Base-by-base conservation (phyloP, 2,113 vertebrate species). In the Bos indicus region DNA sequence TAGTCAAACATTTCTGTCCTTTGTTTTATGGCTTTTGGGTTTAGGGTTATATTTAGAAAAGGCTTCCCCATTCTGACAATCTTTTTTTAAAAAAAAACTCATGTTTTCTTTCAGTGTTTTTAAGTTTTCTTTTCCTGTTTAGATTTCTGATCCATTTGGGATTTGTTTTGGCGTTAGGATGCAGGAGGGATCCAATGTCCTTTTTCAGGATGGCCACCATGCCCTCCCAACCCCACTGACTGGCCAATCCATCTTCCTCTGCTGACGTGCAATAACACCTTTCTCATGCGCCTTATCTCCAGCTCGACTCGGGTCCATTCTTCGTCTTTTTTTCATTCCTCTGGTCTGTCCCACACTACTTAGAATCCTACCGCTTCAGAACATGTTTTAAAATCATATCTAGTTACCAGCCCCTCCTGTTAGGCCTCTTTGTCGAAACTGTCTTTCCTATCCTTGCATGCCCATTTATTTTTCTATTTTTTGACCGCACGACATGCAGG, bases 41-140 rank as follows among this genome's bases (percentile, higher is more conserved):
- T 84, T 87, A 43, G 14, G 52, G 84, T 64, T 90, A 96, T 93
- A 95, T 93, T 96, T 98, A 97, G 92, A 96, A 86, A 94, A 64
- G 48, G 30, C 59, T 94, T 91, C 91, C 81, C 83, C 83, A 54
- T 59, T 51, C 54, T 46, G 30, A 90, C 56, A 30, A 26, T 90
- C 74, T 91, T 78, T 28, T 81, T 82, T 74, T 88, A 28, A 95
- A 92, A 67, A 51, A 64, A 62, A 15, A 40, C 51, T 78, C 77
- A 16, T 93, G 57, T 92, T 96, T 97, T 92, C 94, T 93, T 91
- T 96, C 9, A 54, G 17, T 94, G 74, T 92, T 95, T 97, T 96
- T 81, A 95, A 92, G 74, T 85, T 83, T 93, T 90, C 67, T 87
- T 93, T 97, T 89, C n/a, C 28, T 87, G 86, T 93, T 95, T 95